phyloP scores from a whole-genome alignment of 2,888 invertebrate genomes.

The Isotomurus palustris region DNA sequence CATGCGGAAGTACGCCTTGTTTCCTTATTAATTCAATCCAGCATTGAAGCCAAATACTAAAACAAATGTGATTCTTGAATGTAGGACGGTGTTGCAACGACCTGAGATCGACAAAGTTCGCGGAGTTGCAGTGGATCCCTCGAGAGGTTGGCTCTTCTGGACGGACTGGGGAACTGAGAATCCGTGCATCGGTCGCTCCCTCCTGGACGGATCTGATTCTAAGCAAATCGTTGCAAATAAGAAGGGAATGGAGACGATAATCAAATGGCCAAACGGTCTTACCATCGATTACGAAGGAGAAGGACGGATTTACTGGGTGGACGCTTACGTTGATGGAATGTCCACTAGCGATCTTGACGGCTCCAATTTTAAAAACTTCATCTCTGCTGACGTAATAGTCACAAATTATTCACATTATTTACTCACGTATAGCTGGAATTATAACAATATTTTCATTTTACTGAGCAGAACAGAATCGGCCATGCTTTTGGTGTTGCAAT shows the following conservation, averaged over 20 bases:
- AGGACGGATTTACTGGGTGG: slow-evolving; percentile 81
- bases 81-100: too few species aligned
- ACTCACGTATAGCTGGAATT: neutral
- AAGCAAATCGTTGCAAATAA: slow-evolving; percentile 58
- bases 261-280: slow-evolving; percentile 83
- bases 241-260: slow-evolving; percentile 48
- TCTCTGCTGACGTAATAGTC: slow-evolving; percentile 55
- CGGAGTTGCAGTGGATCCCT: too few species aligned
- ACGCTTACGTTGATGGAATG: slow-evolving; percentile 75
- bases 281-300: slow-evolving; percentile 72
- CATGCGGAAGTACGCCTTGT: slow-evolving; percentile 73
- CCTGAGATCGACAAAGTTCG: too few species aligned
- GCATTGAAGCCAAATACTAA: too few species aligned
- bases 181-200: slow-evolving; percentile 72
- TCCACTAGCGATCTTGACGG: slow-evolving; percentile 71
- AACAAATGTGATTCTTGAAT: too few species aligned
- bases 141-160: too few species aligned
- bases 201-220: slow-evolving; percentile 70
- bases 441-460: slow-evolving; percentile 4
- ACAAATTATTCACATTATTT: neutral
- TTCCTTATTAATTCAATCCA: too few species aligned
- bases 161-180: slow-evolving; percentile 78
- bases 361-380: slow-evolving; percentile 61
- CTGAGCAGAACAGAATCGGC: slow-evolving; percentile 46
- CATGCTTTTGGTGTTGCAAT: slow-evolving; percentile 85